phyloP scores from a whole-genome alignment of 2,797 vertebrate genomes.

The Poliocrania exsul region DNA sequence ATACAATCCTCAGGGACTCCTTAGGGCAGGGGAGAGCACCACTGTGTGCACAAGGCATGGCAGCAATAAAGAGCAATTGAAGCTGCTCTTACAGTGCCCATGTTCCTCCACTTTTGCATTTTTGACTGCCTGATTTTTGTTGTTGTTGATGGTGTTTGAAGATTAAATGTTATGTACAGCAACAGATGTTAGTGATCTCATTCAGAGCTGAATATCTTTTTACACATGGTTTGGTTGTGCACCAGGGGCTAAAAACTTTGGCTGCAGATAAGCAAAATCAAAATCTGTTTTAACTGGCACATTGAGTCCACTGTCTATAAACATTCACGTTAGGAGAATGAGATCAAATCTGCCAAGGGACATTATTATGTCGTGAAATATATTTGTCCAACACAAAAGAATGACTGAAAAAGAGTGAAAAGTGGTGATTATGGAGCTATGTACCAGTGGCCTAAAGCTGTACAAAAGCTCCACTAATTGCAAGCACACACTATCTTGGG shows the following conservation, averaged over 20 bases:
- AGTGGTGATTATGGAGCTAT: neutral
- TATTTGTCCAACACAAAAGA: slow-evolving; percentile 22
- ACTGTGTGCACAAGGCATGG: neutral
- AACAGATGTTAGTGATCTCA: slow-evolving; percentile 62
- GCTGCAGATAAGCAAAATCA: slow-evolving; percentile 56
- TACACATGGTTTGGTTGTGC: slow-evolving; percentile 38
- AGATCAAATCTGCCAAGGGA: slow-evolving; percentile 18
- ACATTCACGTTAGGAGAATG: slow-evolving; percentile 18
- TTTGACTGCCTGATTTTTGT: neutral
- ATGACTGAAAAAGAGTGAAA: slow-evolving; percentile 2
- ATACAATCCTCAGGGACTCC: neutral
- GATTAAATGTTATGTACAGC: slow-evolving; percentile 43
- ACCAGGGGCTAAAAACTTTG: slow-evolving; percentile 49
- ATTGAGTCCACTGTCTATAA: slow-evolving; percentile 39
- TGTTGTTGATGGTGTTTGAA: neutral
- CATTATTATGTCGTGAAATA: neutral
- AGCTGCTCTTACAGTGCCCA: neutral
- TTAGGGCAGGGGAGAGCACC: neutral
- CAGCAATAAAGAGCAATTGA: neutral
- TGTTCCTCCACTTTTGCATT: neutral
- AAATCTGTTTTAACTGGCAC: slow-evolving; percentile 59
- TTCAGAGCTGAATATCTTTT: slow-evolving; percentile 48
- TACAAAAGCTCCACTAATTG: slow-evolving; percentile 19
- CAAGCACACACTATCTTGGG: neutral
- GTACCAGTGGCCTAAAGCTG: neutral